Evolutionary conservation across 2,888 invertebrate genomes (phyloP).

Genomic region (Synanthedon formicaeformis): DNA sequence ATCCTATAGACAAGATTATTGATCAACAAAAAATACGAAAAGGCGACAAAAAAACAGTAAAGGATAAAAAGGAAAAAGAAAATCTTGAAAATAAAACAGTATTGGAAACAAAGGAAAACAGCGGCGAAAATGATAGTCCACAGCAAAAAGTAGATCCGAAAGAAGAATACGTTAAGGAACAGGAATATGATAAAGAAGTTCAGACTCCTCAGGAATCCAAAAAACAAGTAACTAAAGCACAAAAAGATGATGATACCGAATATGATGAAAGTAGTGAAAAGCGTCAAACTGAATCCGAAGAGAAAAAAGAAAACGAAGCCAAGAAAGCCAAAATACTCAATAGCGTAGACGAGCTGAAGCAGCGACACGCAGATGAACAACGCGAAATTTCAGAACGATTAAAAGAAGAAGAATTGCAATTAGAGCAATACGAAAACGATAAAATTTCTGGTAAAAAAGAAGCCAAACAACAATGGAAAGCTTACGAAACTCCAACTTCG

Average conservation of each 20-base stretch:
- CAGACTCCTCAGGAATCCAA: conserved; percentile 5
- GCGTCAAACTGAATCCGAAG: conserved; percentile 20
- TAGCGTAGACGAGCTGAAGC: conserved; percentile 50
- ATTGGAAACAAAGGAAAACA: background rate
- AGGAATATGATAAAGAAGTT: conserved; percentile 8
- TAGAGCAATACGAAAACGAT: conserved; percentile 40
- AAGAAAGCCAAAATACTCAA: conserved; percentile 45
- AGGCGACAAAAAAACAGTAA: background rate
- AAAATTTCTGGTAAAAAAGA: conserved; percentile 13
- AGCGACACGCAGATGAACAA: conserved; percentile 48
- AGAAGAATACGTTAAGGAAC: background rate
- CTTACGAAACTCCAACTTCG: background rate
- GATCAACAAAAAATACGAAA: conserved; percentile 9
- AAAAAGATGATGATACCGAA: conserved; percentile 26
- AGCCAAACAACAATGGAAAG: conserved; percentile 5
- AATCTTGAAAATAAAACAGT: conserved; percentile 6
- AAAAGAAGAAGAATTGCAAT: conserved; percentile 48
- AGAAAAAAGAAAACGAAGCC: conserved; percentile 39
- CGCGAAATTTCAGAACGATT: conserved; percentile 40
- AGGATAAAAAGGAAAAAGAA: conserved; percentile 3
- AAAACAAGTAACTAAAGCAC: conserved; percentile 7
- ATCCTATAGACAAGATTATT: conserved; percentile 18
- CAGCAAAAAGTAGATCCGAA: background rate
- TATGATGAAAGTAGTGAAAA: conserved; percentile 28
- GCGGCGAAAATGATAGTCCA: background rate